Base-by-base conservation (phyloP, 2,888 invertebrate genomes). In the Alloplasta piceator region DNA sequence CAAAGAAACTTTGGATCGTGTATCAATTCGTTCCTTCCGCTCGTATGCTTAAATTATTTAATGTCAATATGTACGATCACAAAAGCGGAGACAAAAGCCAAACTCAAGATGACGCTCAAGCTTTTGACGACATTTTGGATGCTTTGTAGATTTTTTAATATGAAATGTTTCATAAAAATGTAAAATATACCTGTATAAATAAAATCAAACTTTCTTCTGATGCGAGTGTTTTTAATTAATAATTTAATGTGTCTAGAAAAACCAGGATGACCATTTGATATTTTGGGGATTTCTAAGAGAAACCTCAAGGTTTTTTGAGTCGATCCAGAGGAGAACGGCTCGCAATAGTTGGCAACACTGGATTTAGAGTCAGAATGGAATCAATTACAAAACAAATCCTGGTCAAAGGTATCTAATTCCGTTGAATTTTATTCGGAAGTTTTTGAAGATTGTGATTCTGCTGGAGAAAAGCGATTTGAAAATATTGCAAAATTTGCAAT, bases 321-420 rank as follows among this genome's bases (percentile, higher is more conserved):
- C 6, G 46, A 9, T 46, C 10, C n/a, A n/a, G n/a, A n/a, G n/a
- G n/a, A n/a, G n/a, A n/a, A n/a, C n/a, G n/a, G n/a, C n/a, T n/a
- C n/a, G n/a, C n/a, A n/a, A n/a, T n/a, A n/a, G n/a, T n/a, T n/a
- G n/a, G n/a, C n/a, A n/a, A n/a, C n/a, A n/a, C n/a, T n/a, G n/a
- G 76, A 82, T 48, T 61, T 77, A 52, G 79, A 81, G 52, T 80
- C 78, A 46, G 75, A 86, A 72, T 85, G 85, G 80, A 75, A 80
- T 66, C 26, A 39, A 60, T 64, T 82, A 64, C 73, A 78, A 6
- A 82, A 82, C 61, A 82, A 80, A 63, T 78, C 82, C 67, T 68
- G 73, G 71, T 82, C 64, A 70, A 80, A 83, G 73, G 7, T 48
- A 14, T n/a, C 46, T 9, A 61, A 38, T 61, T 55, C 78, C 9